These are phyloP conservation scores for Macroramphosus scolopax DNA, from an alignment of 2,797 vertebrate species.

Conservation along the genomic window DNA sequence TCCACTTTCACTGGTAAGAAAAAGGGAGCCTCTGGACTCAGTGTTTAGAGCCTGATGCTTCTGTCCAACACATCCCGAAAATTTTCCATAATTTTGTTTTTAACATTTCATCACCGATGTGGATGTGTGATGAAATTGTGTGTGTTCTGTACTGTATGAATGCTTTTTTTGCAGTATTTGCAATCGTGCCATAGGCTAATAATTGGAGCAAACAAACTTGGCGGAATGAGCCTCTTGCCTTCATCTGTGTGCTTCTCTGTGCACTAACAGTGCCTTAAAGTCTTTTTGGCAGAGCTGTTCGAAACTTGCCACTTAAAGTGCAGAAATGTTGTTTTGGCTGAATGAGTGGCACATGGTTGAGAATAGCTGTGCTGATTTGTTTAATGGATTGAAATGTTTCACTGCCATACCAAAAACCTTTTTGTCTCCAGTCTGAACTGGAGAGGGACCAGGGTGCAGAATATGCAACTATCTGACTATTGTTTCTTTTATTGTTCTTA, in stretches of 20 bases:
- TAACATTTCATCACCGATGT: slow-evolving; percentile 17
- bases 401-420: slow-evolving; percentile 56
- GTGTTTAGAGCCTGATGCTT: slow-evolving; percentile 25
- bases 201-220: slow-evolving; percentile 36
- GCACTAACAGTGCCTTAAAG: slow-evolving; percentile 64
- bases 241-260: slow-evolving; percentile 38
- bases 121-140: slow-evolving; percentile 41
- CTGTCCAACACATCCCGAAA: slow-evolving; percentile 11
- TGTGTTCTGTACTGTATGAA: slow-evolving; percentile 51
- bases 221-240: slow-evolving; percentile 28
- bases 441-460: slow-evolving; percentile 64
- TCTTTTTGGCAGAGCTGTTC: slow-evolving; percentile 29
- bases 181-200: slow-evolving; percentile 61
- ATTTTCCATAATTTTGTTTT: slow-evolving; percentile 13
- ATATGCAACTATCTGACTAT: slow-evolving; percentile 52
- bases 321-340: slow-evolving; percentile 21
- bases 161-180: slow-evolving; percentile 66
- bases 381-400: slow-evolving; percentile 42
- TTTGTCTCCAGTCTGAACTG: slow-evolving; percentile 57
- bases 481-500: slow-evolving; percentile 43
- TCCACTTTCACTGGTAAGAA: slow-evolving; percentile 18
- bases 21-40: slow-evolving; percentile 25
- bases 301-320: slow-evolving; percentile 33
- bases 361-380: slow-evolving; percentile 33
- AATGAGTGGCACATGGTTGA: slow-evolving; percentile 16